Conservation (phyloP, 2,797 vertebrate genomes). For the Strix occidentalis region DNA sequence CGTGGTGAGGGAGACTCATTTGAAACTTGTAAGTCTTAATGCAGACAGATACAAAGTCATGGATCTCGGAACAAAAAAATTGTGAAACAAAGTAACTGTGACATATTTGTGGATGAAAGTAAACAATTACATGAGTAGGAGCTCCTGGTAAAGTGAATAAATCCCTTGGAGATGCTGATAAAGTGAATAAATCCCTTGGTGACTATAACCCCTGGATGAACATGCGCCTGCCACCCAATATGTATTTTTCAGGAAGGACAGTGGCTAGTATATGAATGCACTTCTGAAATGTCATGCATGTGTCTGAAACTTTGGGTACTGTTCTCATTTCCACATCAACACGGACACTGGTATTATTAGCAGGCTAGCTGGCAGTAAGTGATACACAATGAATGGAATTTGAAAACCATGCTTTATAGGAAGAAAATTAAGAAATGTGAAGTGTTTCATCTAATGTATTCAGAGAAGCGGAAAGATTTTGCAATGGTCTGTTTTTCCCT, state of each 20-base stretch:
- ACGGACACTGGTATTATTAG: neutral
- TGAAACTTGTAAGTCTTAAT: neutral
- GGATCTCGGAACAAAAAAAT: neutral
- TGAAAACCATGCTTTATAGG: neutral
- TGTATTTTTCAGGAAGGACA: neutral
- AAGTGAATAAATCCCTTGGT: neutral
- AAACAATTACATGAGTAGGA: neutral
- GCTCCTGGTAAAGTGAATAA: neutral
- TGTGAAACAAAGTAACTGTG: neutral
- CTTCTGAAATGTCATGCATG: neutral
- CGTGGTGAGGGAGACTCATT: neutral
- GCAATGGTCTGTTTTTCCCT: neutral
- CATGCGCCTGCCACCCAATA: too few relatives aligned
- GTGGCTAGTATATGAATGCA: neutral
- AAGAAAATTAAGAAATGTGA: neutral
- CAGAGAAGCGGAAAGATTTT: neutral
- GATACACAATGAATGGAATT: neutral
- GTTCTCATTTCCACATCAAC: neutral
- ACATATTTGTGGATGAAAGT: neutral
- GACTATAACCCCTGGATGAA: neutral
- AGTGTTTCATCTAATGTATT: neutral
- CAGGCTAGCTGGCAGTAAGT: neutral
- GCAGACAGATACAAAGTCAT: neutral
- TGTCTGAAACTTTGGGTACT: neutral
- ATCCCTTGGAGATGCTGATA: neutral